Conservation (phyloP, 2,888 invertebrate species). For the Philereme vetulata region DNA sequence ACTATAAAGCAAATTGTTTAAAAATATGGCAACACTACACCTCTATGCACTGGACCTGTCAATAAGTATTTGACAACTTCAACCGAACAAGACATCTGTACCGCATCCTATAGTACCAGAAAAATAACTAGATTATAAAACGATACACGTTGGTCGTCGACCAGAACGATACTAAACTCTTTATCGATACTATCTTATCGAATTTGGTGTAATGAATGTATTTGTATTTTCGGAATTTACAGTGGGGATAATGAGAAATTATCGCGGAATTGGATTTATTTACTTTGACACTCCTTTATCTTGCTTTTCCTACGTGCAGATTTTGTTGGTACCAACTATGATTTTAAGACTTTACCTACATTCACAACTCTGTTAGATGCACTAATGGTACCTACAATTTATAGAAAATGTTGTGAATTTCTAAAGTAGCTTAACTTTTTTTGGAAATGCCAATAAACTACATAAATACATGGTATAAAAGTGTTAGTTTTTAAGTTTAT, state of each 20-base stretch:
- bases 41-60: constrained; percentile 54
- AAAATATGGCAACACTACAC: constrained; percentile 18
- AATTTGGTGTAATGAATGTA: constrained; percentile 48
- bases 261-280: constrained; percentile 9
- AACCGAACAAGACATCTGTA: constrained; percentile 58
- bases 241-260: constrained; percentile 18
- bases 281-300: constrained; percentile 7
- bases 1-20: neutral
- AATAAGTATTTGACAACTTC: constrained; percentile 59
- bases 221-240: constrained; percentile 12
- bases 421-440: too few relatives aligned
- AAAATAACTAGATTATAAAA: constrained; percentile 28
- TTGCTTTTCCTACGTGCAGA: neutral
- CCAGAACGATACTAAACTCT: constrained; percentile 29
- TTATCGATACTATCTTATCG: constrained; percentile 43
- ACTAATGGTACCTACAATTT: too few relatives aligned
- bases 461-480: too few relatives aligned
- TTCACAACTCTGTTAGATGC: too few relatives aligned
- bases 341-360: neutral
- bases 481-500: too few relatives aligned
- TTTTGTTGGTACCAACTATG: neutral
- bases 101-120: constrained; percentile 34
- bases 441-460: too few relatives aligned
- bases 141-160: constrained; percentile 39
- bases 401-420: too few relatives aligned